A percentile compares a stretch with the other conserved stretches of the same genome.
Evolutionary conservation across 2,797 vertebrate genomes (phyloP).

Genomic region (Novumbra hubbsi): DNA sequence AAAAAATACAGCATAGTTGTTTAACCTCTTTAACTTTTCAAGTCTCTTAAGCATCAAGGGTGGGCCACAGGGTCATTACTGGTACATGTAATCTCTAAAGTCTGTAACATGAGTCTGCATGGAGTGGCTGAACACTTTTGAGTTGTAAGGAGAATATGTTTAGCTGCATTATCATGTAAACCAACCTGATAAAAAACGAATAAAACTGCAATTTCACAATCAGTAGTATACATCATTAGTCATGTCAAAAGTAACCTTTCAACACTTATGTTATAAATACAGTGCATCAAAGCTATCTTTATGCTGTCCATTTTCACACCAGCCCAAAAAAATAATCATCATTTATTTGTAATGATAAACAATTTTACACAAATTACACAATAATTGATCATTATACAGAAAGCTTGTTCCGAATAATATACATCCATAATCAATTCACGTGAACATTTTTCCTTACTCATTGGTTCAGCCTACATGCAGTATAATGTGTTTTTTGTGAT

Average conservation of each 20-base stretch:
- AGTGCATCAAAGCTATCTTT: background rate
- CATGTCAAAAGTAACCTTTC: background rate
- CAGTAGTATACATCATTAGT: background rate
- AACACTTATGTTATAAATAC: background rate
- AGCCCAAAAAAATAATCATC: background rate
- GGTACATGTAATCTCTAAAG: conserved; percentile 76
- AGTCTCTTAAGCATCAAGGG: conserved; percentile 55
- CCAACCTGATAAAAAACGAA: background rate
- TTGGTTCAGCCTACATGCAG: conserved; percentile 94
- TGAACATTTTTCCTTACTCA: conserved; percentile 42
- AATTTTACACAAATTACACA: background rate
- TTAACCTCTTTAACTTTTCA: conserved; percentile 13
- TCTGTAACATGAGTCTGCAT: conserved; percentile 95
- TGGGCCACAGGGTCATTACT: conserved; percentile 88
- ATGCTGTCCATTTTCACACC: background rate
- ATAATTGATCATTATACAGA: background rate
- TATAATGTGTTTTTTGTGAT: conserved; percentile 78
- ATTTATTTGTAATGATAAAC: background rate
- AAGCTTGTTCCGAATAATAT: background rate
- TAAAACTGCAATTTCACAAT: background rate
- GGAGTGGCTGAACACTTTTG: conserved; percentile 71
- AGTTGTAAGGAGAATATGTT: conserved; percentile 20
- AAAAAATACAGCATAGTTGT: background rate
- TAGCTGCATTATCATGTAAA: background rate
- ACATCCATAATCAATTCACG: background rate